Conservation (phyloP, 2,888 invertebrate genomes). For the Brenthis hecate region DNA sequence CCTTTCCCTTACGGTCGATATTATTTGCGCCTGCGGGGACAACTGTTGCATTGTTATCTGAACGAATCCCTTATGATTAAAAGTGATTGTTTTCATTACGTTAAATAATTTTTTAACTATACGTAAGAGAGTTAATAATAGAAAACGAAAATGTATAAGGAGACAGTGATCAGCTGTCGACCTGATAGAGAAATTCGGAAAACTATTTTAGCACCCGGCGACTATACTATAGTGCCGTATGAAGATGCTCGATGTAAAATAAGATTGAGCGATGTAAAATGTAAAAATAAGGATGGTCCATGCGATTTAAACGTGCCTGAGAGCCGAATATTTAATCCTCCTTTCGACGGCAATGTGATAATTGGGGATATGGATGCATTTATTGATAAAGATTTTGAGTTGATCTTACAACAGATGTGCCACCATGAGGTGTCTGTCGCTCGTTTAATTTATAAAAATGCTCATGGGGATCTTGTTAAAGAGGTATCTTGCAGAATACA, state of each 20-base stretch:
- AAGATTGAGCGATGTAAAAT: conserved; percentile 57
- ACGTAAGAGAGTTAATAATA: conserved; percentile 2
- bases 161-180: conserved; percentile 57
- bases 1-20: conserved; percentile 32
- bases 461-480: conserved; percentile 52
- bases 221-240: conserved; percentile 67
- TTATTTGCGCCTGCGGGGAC: conserved; percentile 16
- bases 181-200: conserved; percentile 68
- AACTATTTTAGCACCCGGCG: conserved; percentile 63
- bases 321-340: conserved; percentile 60
- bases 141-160: conserved; percentile 52
- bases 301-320: conserved; percentile 57
- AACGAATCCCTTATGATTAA: conserved; percentile 1
- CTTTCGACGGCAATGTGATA: conserved; percentile 70
- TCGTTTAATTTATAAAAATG: conserved; percentile 61
- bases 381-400: conserved; percentile 79
- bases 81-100: background rate
- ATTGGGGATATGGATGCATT: conserved; percentile 76
- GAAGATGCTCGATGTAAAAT: conserved; percentile 74
- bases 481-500: conserved; percentile 70
- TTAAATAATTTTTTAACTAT: background rate
- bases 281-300: conserved; percentile 52
- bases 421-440: conserved; percentile 70
- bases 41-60: conserved; percentile 7
- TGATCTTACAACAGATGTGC: conserved; percentile 80